These are phyloP conservation scores for Dipodomys merriami DNA, from an alignment of 2,113 vertebrate genomes.

Conservation along the genomic window DNA sequence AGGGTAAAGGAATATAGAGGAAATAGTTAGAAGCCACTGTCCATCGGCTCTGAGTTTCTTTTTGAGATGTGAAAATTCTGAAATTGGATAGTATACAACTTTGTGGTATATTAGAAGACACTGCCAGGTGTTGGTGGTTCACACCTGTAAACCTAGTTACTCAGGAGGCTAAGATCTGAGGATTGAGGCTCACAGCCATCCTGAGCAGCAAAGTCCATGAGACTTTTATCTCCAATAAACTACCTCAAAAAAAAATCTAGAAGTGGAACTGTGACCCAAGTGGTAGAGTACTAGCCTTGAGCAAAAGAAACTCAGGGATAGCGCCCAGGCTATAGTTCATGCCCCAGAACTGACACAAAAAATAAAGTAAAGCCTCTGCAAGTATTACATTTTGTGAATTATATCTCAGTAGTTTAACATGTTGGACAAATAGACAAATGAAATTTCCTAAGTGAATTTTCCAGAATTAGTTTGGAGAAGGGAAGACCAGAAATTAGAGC, in stretches of 20 bases:
- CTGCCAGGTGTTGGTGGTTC: too few relatives aligned
- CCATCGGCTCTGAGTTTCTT: not conserved
- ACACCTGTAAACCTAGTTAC: too few relatives aligned
- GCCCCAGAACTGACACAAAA: too few relatives aligned
- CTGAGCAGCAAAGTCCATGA: too few relatives aligned
- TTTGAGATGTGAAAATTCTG: not conserved
- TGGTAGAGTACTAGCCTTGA: too few relatives aligned
- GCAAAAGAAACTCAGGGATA: too few relatives aligned
- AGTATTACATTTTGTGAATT: conserved; percentile 18
- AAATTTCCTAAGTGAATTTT: conserved; percentile 35
- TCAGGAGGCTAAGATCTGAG: too few relatives aligned
- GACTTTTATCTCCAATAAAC: too few relatives aligned
- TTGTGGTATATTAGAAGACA: not conserved
- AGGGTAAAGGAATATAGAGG: not conserved
- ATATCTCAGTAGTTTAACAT: not conserved
- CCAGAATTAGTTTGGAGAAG: not conserved
- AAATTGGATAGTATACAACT: conserved; percentile 18
- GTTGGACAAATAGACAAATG: not conserved
- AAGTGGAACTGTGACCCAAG: too few relatives aligned
- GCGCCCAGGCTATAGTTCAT: too few relatives aligned
- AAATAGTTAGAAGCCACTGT: not conserved
- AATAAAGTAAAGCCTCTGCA: not conserved
- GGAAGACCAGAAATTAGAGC: not conserved
- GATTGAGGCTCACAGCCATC: too few relatives aligned
- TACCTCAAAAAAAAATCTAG: too few relatives aligned